Evolutionary conservation across 2,797 vertebrate species (phyloP).

Genomic region (Pyrocephalus nanus): DNA sequence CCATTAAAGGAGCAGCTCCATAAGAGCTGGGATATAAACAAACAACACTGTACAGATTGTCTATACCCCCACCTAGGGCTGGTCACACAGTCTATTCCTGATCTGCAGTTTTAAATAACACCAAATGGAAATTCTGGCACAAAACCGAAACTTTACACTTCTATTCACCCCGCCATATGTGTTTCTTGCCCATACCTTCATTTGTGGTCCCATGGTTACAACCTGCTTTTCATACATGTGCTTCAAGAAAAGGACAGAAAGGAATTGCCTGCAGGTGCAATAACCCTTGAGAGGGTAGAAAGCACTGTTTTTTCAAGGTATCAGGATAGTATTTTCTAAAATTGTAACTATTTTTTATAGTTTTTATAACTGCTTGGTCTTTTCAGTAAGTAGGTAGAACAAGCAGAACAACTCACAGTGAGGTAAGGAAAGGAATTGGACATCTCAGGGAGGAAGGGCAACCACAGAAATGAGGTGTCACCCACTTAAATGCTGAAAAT

Average conservation of each 20-base stretch:
- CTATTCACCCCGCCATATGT: background rate
- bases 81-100: background rate
- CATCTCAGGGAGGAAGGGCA: background rate
- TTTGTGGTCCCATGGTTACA: background rate
- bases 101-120: slow-evolving; percentile 5
- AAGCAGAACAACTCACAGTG: background rate
- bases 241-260: background rate
- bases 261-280: background rate
- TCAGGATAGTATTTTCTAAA: background rate
- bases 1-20: background rate
- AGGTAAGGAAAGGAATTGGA: background rate
- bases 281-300: background rate
- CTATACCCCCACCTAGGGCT: background rate
- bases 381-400: background rate
- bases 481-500: background rate
- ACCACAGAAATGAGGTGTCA: background rate
- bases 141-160: background rate
- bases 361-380: background rate
- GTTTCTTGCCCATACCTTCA: background rate
- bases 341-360: background rate
- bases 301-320: background rate
- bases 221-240: background rate
- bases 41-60: background rate
- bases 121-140: background rate
- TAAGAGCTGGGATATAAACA: background rate